These are phyloP conservation scores for Limnephilus auricula DNA, from an alignment of 2,888 invertebrate genomes.

Conservation along the genomic window DNA sequence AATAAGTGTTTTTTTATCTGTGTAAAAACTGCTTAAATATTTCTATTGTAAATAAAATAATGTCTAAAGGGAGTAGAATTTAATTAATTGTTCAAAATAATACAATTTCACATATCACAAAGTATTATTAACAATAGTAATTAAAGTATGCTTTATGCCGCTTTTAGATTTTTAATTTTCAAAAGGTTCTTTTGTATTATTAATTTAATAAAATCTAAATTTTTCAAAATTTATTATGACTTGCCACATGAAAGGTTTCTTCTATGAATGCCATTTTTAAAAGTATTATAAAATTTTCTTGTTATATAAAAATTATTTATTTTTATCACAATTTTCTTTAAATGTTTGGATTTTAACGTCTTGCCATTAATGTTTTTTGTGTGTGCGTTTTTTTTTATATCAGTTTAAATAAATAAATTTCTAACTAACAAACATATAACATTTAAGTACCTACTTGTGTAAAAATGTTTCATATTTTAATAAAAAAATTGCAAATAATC, in stretches of 20 bases:
- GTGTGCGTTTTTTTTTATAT: background rate
- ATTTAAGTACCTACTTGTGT: constrained; percentile 17
- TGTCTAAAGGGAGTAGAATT: background rate
- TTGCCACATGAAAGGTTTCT: background rate
- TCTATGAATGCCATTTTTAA: background rate
- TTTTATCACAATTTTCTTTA: background rate
- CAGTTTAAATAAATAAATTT: background rate
- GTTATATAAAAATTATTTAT: background rate
- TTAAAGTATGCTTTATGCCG: background rate
- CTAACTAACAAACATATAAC: background rate
- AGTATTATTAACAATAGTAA: background rate
- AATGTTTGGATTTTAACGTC: constrained; percentile 1
- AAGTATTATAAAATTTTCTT: background rate
- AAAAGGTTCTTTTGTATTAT: background rate
- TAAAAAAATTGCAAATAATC: constrained; percentile 33
- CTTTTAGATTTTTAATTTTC: background rate
- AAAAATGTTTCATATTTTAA: constrained; percentile 19
- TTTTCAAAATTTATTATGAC: background rate
- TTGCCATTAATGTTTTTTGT: background rate
- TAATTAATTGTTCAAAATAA: background rate
- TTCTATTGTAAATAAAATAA: background rate
- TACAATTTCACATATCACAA: background rate
- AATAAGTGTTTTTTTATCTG: no score
- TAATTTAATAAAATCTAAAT: background rate
- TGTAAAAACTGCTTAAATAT: no score